phyloP scores from a whole-genome alignment of 2,113 vertebrate species.

The Ploceus nigricollis region DNA sequence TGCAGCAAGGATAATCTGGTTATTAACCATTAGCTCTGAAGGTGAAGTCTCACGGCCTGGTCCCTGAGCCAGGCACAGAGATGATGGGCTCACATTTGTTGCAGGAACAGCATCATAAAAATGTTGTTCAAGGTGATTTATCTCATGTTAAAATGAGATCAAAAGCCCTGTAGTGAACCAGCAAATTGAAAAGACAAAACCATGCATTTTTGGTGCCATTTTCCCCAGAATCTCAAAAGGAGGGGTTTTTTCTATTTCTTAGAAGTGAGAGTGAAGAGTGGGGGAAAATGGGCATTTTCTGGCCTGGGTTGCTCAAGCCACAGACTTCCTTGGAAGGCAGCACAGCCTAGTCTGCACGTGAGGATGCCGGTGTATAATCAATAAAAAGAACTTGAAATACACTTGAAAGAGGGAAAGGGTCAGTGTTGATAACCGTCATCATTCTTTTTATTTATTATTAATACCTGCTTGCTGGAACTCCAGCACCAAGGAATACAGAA shows the following conservation, averaged over 20 bases:
- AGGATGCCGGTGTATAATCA: slow-evolving; percentile 20
- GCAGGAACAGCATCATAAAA: background rate
- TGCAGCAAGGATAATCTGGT: background rate
- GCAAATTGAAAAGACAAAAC: background rate
- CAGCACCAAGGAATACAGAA: background rate
- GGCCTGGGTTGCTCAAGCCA: background rate
- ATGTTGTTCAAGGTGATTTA: background rate
- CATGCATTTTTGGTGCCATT: background rate
- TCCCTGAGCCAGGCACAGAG: background rate
- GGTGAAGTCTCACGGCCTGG: background rate
- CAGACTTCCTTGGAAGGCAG: slow-evolving; percentile 10
- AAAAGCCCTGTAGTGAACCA: background rate
- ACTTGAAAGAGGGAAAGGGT: slow-evolving; percentile 47
- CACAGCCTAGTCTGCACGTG: background rate
- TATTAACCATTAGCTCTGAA: background rate
- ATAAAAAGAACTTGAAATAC: slow-evolving; percentile 34
- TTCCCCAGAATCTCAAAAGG: background rate
- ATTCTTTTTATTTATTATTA: slow-evolving; percentile 68
- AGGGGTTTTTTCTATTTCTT: background rate
- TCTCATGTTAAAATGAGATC: background rate
- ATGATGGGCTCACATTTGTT: background rate
- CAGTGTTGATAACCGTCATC: slow-evolving; percentile 29
- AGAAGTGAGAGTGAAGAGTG: background rate
- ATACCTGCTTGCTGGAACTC: slow-evolving; percentile 25
- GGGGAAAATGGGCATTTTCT: background rate